These are phyloP conservation scores for Lathamus discolor DNA, from an alignment of 2,113 vertebrate species.

Conservation along the genomic window DNA sequence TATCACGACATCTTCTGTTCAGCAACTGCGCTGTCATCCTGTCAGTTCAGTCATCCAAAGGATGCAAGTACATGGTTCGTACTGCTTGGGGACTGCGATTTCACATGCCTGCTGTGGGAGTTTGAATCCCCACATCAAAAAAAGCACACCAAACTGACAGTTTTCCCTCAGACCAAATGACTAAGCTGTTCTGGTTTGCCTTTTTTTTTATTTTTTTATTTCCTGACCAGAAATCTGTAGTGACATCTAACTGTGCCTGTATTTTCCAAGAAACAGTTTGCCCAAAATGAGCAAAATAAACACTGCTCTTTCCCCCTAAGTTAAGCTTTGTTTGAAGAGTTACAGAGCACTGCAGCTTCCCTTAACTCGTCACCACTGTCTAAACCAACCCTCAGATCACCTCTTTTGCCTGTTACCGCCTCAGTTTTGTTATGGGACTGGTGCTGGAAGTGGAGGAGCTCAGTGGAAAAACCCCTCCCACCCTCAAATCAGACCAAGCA, in stretches of 20 bases:
- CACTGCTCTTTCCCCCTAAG: background rate
- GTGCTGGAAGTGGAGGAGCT: background rate
- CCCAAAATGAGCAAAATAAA: background rate
- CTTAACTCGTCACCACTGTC: background rate
- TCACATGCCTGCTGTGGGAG: background rate
- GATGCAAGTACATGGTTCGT: background rate
- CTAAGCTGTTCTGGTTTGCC: background rate
- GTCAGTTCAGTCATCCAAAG: background rate
- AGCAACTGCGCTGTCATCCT: background rate
- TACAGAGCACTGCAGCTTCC: background rate
- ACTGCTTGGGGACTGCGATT: background rate
- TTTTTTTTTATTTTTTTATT: background rate
- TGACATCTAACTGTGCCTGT: background rate
- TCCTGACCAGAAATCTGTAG: background rate
- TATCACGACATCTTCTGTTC: background rate
- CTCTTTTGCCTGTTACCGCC: background rate
- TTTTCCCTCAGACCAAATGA: background rate
- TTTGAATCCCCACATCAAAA: background rate
- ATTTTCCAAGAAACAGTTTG: background rate
- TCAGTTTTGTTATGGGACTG: background rate
- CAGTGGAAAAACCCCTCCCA: background rate
- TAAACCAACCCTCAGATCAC: background rate
- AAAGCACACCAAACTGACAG: background rate
- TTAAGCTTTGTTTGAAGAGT: background rate
- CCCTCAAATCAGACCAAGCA: background rate